Conservation (phyloP, 37 sponge, comb jelly and placozoan genomes). For the Geodia barretti region DNA sequence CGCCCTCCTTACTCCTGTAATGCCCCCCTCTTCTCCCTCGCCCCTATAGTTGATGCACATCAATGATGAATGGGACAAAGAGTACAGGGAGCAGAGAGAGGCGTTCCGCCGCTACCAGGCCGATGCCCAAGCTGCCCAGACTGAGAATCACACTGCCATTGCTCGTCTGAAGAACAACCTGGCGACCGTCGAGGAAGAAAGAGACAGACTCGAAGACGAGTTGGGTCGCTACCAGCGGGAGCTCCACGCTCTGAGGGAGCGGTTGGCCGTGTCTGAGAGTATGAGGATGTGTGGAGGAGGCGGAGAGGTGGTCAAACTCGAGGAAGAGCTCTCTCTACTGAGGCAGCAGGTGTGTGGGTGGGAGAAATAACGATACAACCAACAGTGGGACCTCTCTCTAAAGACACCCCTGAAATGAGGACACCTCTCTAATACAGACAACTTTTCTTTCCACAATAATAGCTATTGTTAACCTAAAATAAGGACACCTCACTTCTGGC, state of each 20-base stretch:
- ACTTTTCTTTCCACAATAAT: too few relatives aligned
- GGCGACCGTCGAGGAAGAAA: constrained; percentile 1
- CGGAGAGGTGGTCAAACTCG: constrained; percentile 16
- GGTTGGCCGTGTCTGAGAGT: neutral
- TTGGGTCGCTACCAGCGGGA: neutral
- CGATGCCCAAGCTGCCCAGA: constrained; percentile 44
- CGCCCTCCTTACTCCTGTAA: neutral
- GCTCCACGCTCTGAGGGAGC: neutral
- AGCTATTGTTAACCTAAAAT: too few relatives aligned
- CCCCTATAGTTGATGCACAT: constrained; percentile 51
- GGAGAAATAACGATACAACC: too few relatives aligned
- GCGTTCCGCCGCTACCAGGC: constrained; percentile 22
- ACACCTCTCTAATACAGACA: too few relatives aligned
- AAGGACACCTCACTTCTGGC: too few relatives aligned
- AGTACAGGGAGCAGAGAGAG: constrained; percentile 43
- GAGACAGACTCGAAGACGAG: neutral
- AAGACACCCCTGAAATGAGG: too few relatives aligned
- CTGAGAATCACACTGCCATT: constrained; percentile 30
- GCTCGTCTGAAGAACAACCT: constrained; percentile 29
- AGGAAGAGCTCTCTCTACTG: constrained; percentile 41
- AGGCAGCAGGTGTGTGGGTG: constrained; percentile 32
- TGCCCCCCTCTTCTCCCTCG: too few relatives aligned
- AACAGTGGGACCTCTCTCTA: too few relatives aligned
- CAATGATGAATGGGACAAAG: constrained; percentile 64
- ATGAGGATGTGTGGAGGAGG: neutral